These are phyloP conservation scores for Cheiracanthium punctorium DNA, from an alignment of 2,888 invertebrate genomes.

Conservation along the genomic window DNA sequence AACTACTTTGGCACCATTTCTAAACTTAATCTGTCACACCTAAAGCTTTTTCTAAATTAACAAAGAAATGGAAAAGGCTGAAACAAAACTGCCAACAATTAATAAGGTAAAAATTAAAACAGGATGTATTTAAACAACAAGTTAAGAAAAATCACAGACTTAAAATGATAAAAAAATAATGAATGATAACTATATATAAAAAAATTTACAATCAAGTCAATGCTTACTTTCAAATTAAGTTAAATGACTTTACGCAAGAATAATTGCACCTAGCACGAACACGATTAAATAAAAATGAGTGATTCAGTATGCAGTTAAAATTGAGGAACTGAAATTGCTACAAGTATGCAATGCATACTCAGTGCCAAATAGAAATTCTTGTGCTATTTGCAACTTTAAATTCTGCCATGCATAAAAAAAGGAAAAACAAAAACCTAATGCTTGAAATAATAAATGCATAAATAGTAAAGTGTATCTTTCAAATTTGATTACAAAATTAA, in stretches of 20 bases:
- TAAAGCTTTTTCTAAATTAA: slow-evolving; percentile 10
- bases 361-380: not conserved
- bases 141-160: slow-evolving; percentile 67
- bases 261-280: slow-evolving; percentile 57
- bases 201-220: slow-evolving; percentile 37
- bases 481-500: not conserved
- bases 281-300: slow-evolving; percentile 27
- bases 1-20: slow-evolving; percentile 56
- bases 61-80: slow-evolving; percentile 23
- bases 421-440: not conserved
- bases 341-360: slow-evolving; percentile 37
- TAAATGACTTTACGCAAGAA: slow-evolving; percentile 57
- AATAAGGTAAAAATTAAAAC: slow-evolving; percentile 41
- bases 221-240: slow-evolving; percentile 36
- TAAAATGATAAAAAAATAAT: slow-evolving; percentile 51
- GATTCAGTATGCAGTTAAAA: slow-evolving; percentile 34
- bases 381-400: not conserved
- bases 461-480: too few species aligned
- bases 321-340: slow-evolving; percentile 22
- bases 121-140: slow-evolving; percentile 48
- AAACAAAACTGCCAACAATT: slow-evolving; percentile 23
- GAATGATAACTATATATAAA: slow-evolving; percentile 25
- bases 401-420: not conserved
- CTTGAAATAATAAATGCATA: too few species aligned
- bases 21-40: slow-evolving; percentile 22